Percentiles rank a stretch among this genome's conserved stretches.
These are phyloP conservation scores for Cremastinae sp. DNA, from an alignment of 2,888 invertebrate species.

Conservation along the genomic window DNA sequence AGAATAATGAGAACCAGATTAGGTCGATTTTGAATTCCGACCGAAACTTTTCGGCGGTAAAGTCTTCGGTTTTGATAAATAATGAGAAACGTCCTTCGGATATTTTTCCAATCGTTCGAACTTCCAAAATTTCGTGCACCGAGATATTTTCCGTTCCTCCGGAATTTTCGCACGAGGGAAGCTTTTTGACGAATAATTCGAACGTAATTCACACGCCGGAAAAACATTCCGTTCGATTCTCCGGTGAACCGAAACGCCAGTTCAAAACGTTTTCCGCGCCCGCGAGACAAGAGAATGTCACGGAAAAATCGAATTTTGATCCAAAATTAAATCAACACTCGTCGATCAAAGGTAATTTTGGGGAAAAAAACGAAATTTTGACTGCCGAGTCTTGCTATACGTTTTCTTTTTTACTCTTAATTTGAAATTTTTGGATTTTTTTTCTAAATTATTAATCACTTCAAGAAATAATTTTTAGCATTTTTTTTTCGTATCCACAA, in stretches of 20 bases:
- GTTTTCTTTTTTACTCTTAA: neutral
- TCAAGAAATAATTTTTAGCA: neutral
- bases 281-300: slow-evolving; percentile 6
- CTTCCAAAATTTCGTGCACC: slow-evolving; percentile 29
- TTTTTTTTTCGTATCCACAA: no score
- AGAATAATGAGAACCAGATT: slow-evolving; percentile 11
- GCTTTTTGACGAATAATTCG: slow-evolving; percentile 13
- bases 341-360: slow-evolving; percentile 43
- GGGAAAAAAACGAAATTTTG: neutral
- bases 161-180: slow-evolving; percentile 16
- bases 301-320: neutral
- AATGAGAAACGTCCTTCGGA: slow-evolving; percentile 27
- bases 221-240: neutral
- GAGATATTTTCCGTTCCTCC: slow-evolving; percentile 36
- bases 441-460: neutral
- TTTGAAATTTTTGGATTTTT: neutral
- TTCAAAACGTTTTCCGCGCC: slow-evolving; percentile 38
- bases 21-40: slow-evolving; percentile 23
- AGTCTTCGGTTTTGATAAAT: slow-evolving; percentile 44
- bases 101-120: slow-evolving; percentile 20
- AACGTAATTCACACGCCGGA: neutral
- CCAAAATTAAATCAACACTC: slow-evolving; percentile 11
- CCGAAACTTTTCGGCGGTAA: slow-evolving; percentile 34
- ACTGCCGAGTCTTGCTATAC: neutral
- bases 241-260: slow-evolving; percentile 23